phyloP scores from a whole-genome alignment of 2,113 vertebrate genomes.

The Proterorhinus semilunaris region DNA sequence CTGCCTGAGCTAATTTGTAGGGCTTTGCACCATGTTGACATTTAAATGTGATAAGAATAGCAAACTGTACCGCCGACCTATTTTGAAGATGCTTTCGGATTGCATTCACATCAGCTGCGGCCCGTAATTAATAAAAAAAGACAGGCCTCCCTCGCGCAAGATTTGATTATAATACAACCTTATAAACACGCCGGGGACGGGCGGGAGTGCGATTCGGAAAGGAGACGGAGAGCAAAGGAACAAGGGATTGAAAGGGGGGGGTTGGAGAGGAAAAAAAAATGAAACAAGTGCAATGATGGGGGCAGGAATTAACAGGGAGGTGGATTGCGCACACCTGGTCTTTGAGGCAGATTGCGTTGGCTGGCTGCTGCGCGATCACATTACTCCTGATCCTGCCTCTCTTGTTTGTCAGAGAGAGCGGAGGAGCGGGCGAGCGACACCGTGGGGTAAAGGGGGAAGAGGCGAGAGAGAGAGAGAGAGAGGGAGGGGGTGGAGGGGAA shows the following conservation, averaged over 20 bases:
- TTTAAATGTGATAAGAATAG: constrained; percentile 92
- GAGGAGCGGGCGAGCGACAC: constrained; percentile 65
- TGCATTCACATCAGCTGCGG: constrained; percentile 83
- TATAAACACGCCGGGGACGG: constrained; percentile 91
- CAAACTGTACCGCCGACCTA: constrained; percentile 83
- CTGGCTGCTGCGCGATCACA: constrained; percentile 97
- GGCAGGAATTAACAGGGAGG: constrained; percentile 88
- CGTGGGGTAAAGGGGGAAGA: constrained; percentile 56
- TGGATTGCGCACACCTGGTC: constrained; percentile 99
- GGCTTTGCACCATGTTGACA: constrained; percentile 88
- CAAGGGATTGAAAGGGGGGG: background rate
- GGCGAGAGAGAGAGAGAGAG: constrained; percentile 61
- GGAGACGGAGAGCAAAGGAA: constrained; percentile 82
- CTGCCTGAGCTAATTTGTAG: constrained; percentile 88
- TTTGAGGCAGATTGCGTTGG: constrained; percentile 96
- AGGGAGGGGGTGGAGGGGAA: constrained; percentile 81
- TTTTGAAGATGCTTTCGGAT: constrained; percentile 89
- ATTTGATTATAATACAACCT: constrained; percentile 99
- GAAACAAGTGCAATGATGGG: constrained; percentile 77
- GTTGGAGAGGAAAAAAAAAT: background rate
- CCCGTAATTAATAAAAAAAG: constrained; percentile 88
- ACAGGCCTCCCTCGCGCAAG: constrained; percentile 88
- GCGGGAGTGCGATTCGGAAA: constrained; percentile 70
- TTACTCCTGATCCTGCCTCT: constrained; percentile 90
- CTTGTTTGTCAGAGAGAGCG: constrained; percentile 73